Evolutionary conservation across 2,888 invertebrate species (phyloP).

Genomic region (Oligia fasciuncula): DNA sequence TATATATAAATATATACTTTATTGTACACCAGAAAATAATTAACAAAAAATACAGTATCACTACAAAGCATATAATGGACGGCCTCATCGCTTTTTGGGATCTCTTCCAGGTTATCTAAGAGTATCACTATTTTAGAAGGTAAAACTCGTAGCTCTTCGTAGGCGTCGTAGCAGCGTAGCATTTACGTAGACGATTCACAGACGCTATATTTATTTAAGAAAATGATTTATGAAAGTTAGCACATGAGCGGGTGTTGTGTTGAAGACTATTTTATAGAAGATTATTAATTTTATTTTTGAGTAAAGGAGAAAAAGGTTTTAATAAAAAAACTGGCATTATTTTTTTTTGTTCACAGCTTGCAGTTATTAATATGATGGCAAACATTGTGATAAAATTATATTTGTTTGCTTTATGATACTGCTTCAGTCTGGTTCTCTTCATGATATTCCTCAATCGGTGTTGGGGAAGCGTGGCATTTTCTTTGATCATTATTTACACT

Average conservation of each 20-base stretch:
- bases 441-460: neutral
- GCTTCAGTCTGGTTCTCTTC: neutral
- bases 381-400: neutral
- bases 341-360: constrained; percentile 15
- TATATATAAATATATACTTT: no score
- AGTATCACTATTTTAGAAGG: neutral
- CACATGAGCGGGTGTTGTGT: constrained; percentile 17
- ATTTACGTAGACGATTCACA: constrained; percentile 21
- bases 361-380: neutral
- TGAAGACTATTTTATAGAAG: constrained; percentile 17
- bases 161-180: constrained; percentile 43
- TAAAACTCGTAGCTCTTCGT: constrained; percentile 28
- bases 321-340: constrained; percentile 18
- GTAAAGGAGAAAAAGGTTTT: constrained; percentile 17
- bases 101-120: no score
- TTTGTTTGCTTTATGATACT: neutral
- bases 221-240: constrained; percentile 43
- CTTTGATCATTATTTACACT: neutral
- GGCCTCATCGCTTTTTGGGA: no score
- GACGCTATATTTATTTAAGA: constrained; percentile 40
- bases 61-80: no score
- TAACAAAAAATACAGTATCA: no score
- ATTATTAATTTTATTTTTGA: constrained; percentile 33
- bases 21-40: no score
- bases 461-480: neutral